Conservation (phyloP, 1,140 invertebrate species). For the Paramacrobiotus metropolitanus region DNA sequence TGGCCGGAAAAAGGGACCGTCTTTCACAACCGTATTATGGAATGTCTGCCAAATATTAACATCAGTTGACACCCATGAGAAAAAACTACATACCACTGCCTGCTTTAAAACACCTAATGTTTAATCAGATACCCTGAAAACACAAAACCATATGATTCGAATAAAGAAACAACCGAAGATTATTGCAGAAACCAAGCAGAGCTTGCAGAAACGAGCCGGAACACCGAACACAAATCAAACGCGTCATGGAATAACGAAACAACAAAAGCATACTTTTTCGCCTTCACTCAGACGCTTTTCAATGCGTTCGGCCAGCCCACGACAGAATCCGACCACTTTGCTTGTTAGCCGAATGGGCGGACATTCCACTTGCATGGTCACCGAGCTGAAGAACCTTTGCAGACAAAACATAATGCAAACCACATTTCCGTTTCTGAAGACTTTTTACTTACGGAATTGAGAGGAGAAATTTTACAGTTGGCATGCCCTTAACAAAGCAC, state of each 20-base stretch:
- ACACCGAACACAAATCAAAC: too few relatives aligned
- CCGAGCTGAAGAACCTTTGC: neutral
- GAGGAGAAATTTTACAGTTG: neutral
- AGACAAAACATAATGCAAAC: neutral
- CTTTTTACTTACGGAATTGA: neutral
- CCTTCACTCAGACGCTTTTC: neutral
- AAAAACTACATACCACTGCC: neutral
- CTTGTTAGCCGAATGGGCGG: neutral
- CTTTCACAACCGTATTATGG: neutral
- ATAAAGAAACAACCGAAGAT: too few relatives aligned
- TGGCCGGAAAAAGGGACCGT: neutral
- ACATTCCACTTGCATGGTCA: neutral
- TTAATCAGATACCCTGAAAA: too few relatives aligned
- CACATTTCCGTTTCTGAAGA: neutral
- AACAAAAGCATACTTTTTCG: neutral
- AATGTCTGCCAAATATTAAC: neutral
- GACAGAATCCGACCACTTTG: neutral
- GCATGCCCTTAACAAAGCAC: slow-evolving; percentile 2
- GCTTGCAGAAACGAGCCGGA: too few relatives aligned
- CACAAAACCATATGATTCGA: too few relatives aligned
- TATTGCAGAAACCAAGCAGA: too few relatives aligned
- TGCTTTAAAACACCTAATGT: too few relatives aligned
- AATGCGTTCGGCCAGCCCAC: neutral
- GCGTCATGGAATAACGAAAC: too few relatives aligned
- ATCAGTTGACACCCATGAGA: neutral